These are phyloP conservation scores for Anagyrus pseudococci DNA, from an alignment of 2,888 invertebrate species.

Conservation along the genomic window DNA sequence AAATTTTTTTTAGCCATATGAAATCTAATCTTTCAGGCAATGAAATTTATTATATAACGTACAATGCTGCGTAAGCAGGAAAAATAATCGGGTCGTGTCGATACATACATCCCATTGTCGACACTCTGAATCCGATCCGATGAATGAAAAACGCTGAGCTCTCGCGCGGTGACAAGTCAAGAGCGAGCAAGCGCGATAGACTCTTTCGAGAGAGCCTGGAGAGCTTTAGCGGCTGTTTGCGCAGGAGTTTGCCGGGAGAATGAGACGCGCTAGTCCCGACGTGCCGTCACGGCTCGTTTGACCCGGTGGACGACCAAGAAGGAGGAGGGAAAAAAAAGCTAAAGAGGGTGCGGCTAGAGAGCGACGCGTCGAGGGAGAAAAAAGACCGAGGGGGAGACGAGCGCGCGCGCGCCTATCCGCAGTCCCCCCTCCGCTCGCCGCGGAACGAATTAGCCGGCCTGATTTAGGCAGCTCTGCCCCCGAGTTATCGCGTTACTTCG, in stretches of 20 bases:
- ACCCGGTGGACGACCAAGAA: conserved; percentile 45
- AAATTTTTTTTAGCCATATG: too few species aligned
- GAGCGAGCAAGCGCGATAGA: neutral
- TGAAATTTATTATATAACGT: too few species aligned
- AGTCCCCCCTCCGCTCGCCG: neutral
- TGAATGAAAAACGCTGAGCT: neutral
- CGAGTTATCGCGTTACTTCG: conserved; percentile 46
- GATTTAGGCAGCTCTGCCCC: conserved; percentile 44
- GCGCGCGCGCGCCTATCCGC: neutral
- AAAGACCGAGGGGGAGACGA: conserved; percentile 8
- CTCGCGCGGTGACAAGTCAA: neutral
- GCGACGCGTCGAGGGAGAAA: conserved; percentile 17
- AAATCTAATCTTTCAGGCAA: too few species aligned
- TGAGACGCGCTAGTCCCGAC: conserved; percentile 38
- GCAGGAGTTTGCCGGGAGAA: conserved; percentile 20
- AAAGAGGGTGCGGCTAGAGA: too few species aligned
- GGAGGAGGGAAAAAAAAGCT: conserved; percentile 37
- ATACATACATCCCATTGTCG: too few species aligned
- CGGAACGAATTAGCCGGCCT: conserved; percentile 51
- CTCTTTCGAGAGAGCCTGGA: neutral
- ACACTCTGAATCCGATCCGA: conserved; percentile 2
- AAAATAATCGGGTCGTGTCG: too few species aligned
- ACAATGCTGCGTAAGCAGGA: too few species aligned
- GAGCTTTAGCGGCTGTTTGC: conserved; percentile 29
- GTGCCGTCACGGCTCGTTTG: conserved; percentile 51